Conservation (phyloP, 2,113 vertebrate genomes). For the Andinoacara biseriatus region DNA sequence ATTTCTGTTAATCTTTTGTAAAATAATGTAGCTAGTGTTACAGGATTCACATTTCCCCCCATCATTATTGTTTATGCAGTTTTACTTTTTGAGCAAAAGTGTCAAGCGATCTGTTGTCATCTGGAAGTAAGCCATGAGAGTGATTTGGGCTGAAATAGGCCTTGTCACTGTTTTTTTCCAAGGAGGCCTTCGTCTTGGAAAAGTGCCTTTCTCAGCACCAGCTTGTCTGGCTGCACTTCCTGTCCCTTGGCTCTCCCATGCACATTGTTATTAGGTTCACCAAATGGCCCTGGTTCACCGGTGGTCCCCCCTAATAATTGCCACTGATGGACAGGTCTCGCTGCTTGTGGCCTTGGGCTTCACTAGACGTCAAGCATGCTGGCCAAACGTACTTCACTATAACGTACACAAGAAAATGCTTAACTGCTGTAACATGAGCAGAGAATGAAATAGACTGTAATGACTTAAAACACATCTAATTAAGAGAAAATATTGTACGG, state of each 20-base stretch:
- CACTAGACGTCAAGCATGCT: constrained; percentile 71
- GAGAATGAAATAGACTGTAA: constrained; percentile 73
- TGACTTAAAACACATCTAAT: constrained; percentile 81
- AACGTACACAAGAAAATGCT: constrained; percentile 64
- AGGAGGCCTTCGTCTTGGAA: constrained; percentile 72
- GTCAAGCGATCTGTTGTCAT: constrained; percentile 54
- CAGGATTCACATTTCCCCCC: neutral
- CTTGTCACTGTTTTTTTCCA: constrained; percentile 78
- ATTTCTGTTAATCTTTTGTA: constrained; percentile 7
- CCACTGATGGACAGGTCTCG: constrained; percentile 84
- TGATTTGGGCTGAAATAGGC: constrained; percentile 76
- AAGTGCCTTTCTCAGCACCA: constrained; percentile 87
- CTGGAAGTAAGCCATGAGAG: constrained; percentile 71
- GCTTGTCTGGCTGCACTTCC: constrained; percentile 90
- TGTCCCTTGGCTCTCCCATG: constrained; percentile 83
- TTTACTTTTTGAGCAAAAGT: constrained; percentile 13
- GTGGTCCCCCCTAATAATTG: constrained; percentile 87
- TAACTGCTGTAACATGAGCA: constrained; percentile 72
- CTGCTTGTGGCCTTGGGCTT: constrained; percentile 84
- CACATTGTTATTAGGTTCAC: constrained; percentile 85
- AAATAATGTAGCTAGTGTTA: neutral
- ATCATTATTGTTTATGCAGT: neutral
- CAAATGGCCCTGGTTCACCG: constrained; percentile 83
- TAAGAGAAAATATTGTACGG: constrained; percentile 77
- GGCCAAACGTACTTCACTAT: constrained; percentile 51